A percentile compares a stretch with the other conserved stretches of the same genome.
Conservation (phyloP, 2,888 invertebrate genomes). For the Agrotis segetum region DNA sequence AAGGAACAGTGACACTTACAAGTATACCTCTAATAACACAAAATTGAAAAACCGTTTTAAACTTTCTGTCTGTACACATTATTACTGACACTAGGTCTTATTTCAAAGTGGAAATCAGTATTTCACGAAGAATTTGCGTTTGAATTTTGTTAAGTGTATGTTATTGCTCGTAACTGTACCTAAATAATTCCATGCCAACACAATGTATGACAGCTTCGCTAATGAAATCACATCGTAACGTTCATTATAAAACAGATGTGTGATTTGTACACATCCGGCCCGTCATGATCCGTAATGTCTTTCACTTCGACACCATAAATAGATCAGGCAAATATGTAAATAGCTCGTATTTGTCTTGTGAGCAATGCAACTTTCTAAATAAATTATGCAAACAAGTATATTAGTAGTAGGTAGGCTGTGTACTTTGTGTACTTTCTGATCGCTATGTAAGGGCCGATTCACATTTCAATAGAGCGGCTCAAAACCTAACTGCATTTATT, state of each 20-base stretch:
- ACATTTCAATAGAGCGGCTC: too few relatives aligned
- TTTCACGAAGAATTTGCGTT: too few relatives aligned
- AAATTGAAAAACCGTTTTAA: too few relatives aligned
- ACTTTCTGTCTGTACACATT: too few relatives aligned
- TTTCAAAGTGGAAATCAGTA: too few relatives aligned
- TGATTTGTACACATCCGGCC: constrained; percentile 47
- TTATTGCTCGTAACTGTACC: too few relatives aligned
- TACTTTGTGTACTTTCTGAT: constrained; percentile 48
- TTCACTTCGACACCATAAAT: constrained; percentile 57
- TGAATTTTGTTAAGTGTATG: too few relatives aligned
- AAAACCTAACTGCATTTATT: too few relatives aligned
- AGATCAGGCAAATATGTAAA: constrained; percentile 59
- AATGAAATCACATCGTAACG: constrained; percentile 46
- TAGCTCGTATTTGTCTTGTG: constrained; percentile 48
- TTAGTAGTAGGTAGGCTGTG: constrained; percentile 23
- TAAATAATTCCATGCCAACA: not conserved
- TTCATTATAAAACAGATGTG: constrained; percentile 44
- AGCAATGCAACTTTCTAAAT: constrained; percentile 63
- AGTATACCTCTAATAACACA: too few relatives aligned
- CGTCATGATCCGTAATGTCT: constrained; percentile 49
- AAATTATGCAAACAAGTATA: constrained; percentile 61
- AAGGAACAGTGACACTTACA: too few relatives aligned
- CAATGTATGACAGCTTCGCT: constrained; percentile 10
- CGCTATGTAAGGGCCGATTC: not conserved
- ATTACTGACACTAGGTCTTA: too few relatives aligned